Conservation (phyloP, 1,140 invertebrate species). For the Drosophila subpulchrella region DNA sequence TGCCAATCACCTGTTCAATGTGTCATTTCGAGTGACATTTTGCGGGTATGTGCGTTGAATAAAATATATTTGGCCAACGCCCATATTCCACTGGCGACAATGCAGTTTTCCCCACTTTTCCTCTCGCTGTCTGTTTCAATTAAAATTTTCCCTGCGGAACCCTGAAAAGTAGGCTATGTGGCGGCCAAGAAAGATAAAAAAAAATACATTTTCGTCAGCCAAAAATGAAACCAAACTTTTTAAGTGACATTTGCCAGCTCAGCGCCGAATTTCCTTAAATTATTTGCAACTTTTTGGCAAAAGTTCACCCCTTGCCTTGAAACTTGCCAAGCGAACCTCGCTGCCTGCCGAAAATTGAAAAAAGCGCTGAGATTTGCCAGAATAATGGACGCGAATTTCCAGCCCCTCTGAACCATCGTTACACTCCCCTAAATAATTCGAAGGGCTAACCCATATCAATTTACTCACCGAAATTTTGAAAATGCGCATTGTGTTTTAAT, state of each 20-base stretch:
- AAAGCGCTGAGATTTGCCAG: conserved; percentile 3
- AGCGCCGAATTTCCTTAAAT: background rate
- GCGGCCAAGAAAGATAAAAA: background rate
- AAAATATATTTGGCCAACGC: conserved; percentile 12
- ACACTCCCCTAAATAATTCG: background rate
- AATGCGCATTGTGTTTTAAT: conserved; percentile 56
- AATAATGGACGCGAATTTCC: background rate
- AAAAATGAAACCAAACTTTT: conserved; percentile 18
- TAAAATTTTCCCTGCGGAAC: conserved; percentile 4
- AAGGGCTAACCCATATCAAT: background rate
- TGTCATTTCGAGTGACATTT: conserved; percentile 7
- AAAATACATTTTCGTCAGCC: background rate
- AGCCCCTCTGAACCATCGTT: background rate
- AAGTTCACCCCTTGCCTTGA: background rate
- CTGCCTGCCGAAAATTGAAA: conserved; percentile 2
- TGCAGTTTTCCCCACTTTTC: conserved; percentile 5
- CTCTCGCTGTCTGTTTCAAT: conserved; percentile 12
- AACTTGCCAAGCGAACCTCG: background rate
- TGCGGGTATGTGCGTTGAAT: conserved; percentile 3
- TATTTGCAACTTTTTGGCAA: conserved; percentile 21
- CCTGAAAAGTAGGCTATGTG: conserved; percentile 2
- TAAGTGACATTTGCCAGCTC: conserved; percentile 29
- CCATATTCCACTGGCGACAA: conserved; percentile 1
- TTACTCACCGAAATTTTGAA: background rate
- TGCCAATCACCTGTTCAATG: conserved; percentile 22